Conservation (phyloP, 2,113 vertebrate species). For the Ploceus nigricollis region DNA sequence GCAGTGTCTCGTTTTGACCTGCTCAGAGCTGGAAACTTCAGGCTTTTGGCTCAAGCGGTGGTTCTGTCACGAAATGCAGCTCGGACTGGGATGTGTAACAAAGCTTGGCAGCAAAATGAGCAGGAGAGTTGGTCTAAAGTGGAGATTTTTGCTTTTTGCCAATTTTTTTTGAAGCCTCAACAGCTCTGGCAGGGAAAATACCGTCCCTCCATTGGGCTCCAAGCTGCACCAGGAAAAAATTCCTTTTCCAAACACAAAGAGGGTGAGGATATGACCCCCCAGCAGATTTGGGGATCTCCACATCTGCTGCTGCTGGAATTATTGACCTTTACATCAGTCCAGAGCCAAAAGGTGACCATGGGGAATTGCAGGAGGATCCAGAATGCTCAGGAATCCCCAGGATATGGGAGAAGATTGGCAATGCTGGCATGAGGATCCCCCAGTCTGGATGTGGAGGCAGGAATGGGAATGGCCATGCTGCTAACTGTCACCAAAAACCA, state of each 20-base stretch:
- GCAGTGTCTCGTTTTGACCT: background rate
- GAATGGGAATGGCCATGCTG: background rate
- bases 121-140: background rate
- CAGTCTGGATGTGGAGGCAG: background rate
- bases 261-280: rapidly evolving
- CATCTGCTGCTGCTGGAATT: background rate
- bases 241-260: background rate
- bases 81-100: background rate
- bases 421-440: background rate
- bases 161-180: background rate
- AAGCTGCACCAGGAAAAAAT: background rate
- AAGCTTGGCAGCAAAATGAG: background rate
- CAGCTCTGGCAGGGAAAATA: background rate
- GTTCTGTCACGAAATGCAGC: background rate
- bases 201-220: background rate
- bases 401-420: background rate
- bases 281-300: background rate
- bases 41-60: background rate
- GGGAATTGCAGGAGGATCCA: background rate
- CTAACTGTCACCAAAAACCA: background rate
- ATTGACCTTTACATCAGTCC: background rate
- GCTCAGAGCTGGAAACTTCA: background rate
- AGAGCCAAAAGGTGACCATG: background rate
- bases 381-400: background rate
- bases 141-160: background rate